These are phyloP conservation scores for Drosophila helvetica DNA, from an alignment of 2,888 invertebrate genomes.

Conservation along the genomic window DNA sequence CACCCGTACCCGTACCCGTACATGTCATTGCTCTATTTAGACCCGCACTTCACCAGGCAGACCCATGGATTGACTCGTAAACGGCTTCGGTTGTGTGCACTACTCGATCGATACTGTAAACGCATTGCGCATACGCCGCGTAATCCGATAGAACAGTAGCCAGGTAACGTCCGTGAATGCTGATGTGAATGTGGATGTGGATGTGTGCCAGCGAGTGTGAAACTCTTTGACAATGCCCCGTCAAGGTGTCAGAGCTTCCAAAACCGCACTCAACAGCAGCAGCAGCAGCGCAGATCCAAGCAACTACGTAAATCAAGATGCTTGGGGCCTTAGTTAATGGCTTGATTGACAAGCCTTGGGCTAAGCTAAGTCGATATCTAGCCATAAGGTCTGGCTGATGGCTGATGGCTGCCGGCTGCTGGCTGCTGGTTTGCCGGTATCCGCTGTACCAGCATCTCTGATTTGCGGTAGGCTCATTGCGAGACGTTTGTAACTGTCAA, in stretches of 20 bases:
- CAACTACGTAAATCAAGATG: conserved; percentile 52
- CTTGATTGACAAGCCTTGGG: conserved; percentile 44
- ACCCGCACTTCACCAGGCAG: too few relatives aligned
- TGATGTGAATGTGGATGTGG: conserved; percentile 33
- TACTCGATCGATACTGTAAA: conserved; percentile 9
- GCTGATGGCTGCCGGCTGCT: conserved; percentile 34
- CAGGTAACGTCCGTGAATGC: conserved; percentile 19
- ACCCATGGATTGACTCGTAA: conserved; percentile 3
- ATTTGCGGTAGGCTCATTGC: conserved; percentile 25
- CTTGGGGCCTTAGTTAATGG: conserved; percentile 51
- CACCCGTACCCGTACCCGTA: too few relatives aligned
- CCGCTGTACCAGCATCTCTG: conserved; percentile 8
- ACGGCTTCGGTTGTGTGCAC: conserved; percentile 11
- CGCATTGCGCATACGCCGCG: conserved; percentile 64
- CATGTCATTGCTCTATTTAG: too few relatives aligned
- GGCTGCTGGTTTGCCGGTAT: background rate
- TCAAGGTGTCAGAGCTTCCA: conserved; percentile 50
- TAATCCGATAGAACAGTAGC: conserved; percentile 51
- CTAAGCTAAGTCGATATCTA: conserved; percentile 44
- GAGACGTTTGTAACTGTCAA: conserved; percentile 77
- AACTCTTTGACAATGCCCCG: conserved; percentile 59
- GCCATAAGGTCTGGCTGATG: conserved; percentile 21
- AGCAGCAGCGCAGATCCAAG: conserved; percentile 35
- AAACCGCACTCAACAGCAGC: conserved; percentile 58
- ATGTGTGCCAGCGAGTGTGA: conserved; percentile 46